Evolutionary conservation across 2,888 invertebrate species (phyloP), one percentile per base, ranked within the genome.

Genomic region (Phengaris alcon): DNA sequence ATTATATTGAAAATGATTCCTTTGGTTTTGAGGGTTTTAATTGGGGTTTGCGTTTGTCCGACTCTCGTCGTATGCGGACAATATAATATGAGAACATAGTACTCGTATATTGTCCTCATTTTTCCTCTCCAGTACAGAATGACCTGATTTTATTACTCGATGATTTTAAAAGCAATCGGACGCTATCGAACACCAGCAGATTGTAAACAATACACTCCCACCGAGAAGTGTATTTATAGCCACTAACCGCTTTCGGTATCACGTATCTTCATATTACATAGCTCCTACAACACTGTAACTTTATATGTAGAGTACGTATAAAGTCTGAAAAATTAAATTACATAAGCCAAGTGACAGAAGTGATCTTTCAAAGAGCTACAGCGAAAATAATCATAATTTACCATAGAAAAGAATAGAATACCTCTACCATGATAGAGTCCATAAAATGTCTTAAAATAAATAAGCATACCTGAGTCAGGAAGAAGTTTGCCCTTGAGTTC

Each of bases 401-500:
- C 6, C 48, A 7, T 48, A 48, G 5, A 48, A 48, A 35, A 35
- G 4, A 4, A 35, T 35, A 2, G 35, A 35, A 35, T 2, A 35
- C 35, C 35, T 35, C 35, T 4, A 35, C 35, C 35, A 35, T 35
- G 48, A 48, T 48, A 48, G 48, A 48, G 48, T 8, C 6, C 6
- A 5, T 4, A 6, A 48, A 48, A 22, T 64, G 35, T 4, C 35
- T 35, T 35, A 10, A 35, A 35, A 44, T 15, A 10, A 35, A 35
- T 5, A 12, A 44, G 6, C 89, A 84, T 75, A 93, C 93, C 93
- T 92, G 93, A 85, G 77, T 91, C 89, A 12, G 87, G 84, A 73
- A 93, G 89, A 75, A 93, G 84, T 77, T 93, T 93, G 57, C 91
- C 93, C 79, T 92, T 93, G 75, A 89, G 80, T 80, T 93, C 93